Evolutionary conservation across 2,888 invertebrate genomes (phyloP).

Genomic region (Lacanobia wlatinum): DNA sequence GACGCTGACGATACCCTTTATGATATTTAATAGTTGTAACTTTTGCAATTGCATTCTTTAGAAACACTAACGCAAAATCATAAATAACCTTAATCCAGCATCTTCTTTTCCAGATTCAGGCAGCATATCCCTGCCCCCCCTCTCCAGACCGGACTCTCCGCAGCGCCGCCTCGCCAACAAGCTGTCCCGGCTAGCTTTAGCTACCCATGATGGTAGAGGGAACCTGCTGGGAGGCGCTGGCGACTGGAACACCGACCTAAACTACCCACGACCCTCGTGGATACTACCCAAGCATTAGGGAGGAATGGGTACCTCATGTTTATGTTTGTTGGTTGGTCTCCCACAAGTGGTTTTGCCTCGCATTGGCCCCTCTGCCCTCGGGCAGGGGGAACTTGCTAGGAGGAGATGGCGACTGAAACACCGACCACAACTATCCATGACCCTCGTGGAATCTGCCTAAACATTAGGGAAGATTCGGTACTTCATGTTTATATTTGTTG

Average conservation of each 20-base stretch:
- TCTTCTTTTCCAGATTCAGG: slow-evolving; percentile 80
- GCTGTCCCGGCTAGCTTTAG: slow-evolving; percentile 95
- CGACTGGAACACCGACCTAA: slow-evolving; percentile 89
- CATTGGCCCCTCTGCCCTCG: slow-evolving; percentile 97
- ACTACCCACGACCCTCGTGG: slow-evolving; percentile 83
- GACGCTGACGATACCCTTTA: too few relatives aligned
- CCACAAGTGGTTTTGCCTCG: slow-evolving; percentile 96
- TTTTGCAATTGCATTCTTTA: too few relatives aligned
- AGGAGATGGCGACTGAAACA: slow-evolving; percentile 94
- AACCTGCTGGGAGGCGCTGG: slow-evolving; percentile 97
- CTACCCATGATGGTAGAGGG: slow-evolving; percentile 97
- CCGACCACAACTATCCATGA: slow-evolving; percentile 78
- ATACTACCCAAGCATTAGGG: slow-evolving; percentile 83
- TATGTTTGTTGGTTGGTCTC: slow-evolving; percentile 68
- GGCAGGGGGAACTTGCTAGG: slow-evolving; percentile 96
- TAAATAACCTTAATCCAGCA: background rate
- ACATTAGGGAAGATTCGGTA: slow-evolving; percentile 68
- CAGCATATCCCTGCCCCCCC: slow-evolving; percentile 86
- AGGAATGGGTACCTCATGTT: background rate
- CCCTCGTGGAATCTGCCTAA: slow-evolving; percentile 86
- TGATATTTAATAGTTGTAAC: too few relatives aligned
- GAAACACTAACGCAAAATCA: background rate
- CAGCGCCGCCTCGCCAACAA: slow-evolving; percentile 95
- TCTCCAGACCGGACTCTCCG: slow-evolving; percentile 89
- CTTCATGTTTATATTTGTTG: too few relatives aligned